Base-by-base conservation (phyloP, 1,140 invertebrate species). In the Radopholus similis region DNA sequence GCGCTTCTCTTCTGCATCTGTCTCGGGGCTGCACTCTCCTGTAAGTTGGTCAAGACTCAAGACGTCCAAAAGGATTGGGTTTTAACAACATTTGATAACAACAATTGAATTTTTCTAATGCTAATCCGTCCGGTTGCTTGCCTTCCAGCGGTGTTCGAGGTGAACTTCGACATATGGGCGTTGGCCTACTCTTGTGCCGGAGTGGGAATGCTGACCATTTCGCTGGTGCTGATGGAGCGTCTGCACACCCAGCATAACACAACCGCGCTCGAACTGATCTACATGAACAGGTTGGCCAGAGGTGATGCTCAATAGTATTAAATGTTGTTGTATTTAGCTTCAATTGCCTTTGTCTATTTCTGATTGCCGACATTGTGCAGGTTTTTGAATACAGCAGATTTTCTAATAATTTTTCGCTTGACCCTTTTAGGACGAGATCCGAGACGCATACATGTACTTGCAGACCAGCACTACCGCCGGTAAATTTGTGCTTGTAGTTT, bases 181-280 rank as follows among this genome's bases (percentile, higher is more conserved):
- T 86, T 86, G 64, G 67, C 72, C 0, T 85, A 84, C 79, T 85
- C 85, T 13, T 68, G 74, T 2, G 54, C 82, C 4, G 86, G 85
- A 70, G 83, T 86, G 56, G 67, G 86, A 26, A 83, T 84, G 23
- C 86, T 87, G 68, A 83, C 84, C 4, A 32, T 85, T 0, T 86
- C 86, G 66, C 82, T 86, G 3, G 80, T 86, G 11, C 68, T 86
- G 13, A 83, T 86, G 4, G 85, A 87, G 76, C 47, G 54, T 32
- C 23, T 72, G 2, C 75, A 83, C 42, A 82, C 44, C 23, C 32
- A 62, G 32, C 32, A 73, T 55, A 44, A 47, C 28, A 47, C 34
- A 15, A 55, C 66, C 15, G 35, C 57, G 4, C 15, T 73, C 1
- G 72, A 73, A 44, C 26, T 73, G 34, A 42, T 73, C 34, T 73